Conservation (phyloP, 2,888 invertebrate species). For the Atethmia centrago region DNA sequence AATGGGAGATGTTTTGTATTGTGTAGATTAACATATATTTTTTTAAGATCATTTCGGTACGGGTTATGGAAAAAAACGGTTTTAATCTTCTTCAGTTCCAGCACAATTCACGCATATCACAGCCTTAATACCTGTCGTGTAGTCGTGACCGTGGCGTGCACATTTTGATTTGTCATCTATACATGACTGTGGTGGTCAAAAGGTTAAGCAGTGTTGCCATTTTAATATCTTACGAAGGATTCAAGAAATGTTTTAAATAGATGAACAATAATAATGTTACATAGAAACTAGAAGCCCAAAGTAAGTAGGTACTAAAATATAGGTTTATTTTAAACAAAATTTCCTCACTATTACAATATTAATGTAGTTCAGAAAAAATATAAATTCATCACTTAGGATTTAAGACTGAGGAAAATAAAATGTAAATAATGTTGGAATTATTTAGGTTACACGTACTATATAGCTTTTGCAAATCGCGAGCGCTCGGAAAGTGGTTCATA, state of each 20-base stretch:
- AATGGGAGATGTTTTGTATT: no score
- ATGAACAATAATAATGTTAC: not conserved
- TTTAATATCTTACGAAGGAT: not conserved
- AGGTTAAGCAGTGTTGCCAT: conserved; percentile 15
- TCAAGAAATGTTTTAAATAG: not conserved
- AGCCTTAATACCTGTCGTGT: no score
- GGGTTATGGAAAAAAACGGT: no score
- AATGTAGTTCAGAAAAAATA: conserved; percentile 25
- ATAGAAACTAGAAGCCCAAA: not conserved
- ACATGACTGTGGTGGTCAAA: no score
- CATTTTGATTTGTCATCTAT: no score
- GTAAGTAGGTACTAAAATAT: conserved; percentile 44
- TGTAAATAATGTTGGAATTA: conserved; percentile 23
- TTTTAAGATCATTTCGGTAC: no score
- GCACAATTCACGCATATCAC: no score
- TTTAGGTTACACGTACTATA: conserved; percentile 3
- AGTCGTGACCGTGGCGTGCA: no score
- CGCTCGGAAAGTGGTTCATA: not conserved
- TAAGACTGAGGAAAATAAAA: conserved; percentile 24
- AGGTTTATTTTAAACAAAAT: conserved; percentile 43
- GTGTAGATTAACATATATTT: no score
- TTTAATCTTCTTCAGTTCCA: no score
- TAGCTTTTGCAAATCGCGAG: conserved; percentile 24
- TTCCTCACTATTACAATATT: conserved; percentile 16
- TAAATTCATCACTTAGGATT: conserved; percentile 21